phyloP scores from a whole-genome alignment of 1,140 invertebrate genomes.

The Tribolium castaneum region DNA sequence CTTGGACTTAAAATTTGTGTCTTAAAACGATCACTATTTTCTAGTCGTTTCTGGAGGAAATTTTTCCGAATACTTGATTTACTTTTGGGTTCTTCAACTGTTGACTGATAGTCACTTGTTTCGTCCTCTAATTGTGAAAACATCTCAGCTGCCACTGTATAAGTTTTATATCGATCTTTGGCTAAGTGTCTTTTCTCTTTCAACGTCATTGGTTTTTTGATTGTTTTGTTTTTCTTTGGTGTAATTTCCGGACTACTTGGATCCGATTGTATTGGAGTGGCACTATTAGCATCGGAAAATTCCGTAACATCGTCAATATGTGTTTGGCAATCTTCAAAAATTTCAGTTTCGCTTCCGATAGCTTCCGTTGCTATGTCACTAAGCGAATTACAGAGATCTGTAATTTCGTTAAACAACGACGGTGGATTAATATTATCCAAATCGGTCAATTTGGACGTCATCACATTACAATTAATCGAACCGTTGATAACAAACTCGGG shows the following conservation, averaged over 20 bases:
- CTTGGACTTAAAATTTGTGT: conserved; percentile 69
- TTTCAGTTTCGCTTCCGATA: conserved; percentile 69
- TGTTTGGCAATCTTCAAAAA: conserved; percentile 67
- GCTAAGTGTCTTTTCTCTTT: conserved; percentile 78
- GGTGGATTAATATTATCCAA: conserved; percentile 75
- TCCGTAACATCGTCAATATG: conserved; percentile 61
- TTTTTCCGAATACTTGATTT: conserved; percentile 63
- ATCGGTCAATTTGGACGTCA: conserved; percentile 64
- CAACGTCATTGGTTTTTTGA: conserved; percentile 71
- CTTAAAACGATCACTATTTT: conserved; percentile 73
- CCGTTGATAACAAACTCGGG: conserved; percentile 63
- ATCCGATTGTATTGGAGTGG: conserved; percentile 68
- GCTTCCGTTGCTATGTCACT: conserved; percentile 71
- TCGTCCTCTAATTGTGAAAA: conserved; percentile 58
- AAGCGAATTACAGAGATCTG: conserved; percentile 71
- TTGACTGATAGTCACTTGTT: conserved; percentile 6
- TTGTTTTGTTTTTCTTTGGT: conserved; percentile 70
- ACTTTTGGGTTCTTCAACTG: conserved; percentile 36
- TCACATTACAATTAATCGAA: conserved; percentile 3
- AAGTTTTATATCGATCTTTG: conserved; percentile 83
- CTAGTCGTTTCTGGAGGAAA: conserved; percentile 68
- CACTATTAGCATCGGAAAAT: conserved; percentile 62
- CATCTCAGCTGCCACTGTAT: conserved; percentile 76
- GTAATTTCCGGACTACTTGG: conserved; percentile 79
- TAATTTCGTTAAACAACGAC: conserved; percentile 72